phyloP scores from a whole-genome alignment of 2,797 vertebrate species.

The Oreonectes daqikongensis region DNA sequence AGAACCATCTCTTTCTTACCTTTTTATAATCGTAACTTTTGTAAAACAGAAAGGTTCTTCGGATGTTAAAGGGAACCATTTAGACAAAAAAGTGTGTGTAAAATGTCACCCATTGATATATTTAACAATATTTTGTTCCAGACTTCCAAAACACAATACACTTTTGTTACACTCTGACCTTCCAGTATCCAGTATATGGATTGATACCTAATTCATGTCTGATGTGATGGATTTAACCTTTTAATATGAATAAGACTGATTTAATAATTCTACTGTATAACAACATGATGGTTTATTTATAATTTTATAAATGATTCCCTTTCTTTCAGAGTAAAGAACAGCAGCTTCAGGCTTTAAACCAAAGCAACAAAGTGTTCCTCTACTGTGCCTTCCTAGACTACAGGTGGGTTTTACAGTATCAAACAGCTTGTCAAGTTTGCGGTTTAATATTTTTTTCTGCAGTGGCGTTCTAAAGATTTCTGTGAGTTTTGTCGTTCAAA shows the following conservation, averaged over 20 bases:
- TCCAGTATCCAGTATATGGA: not conserved
- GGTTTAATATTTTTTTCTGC: not conserved
- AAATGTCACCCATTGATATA: not conserved
- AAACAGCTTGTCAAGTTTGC: not conserved
- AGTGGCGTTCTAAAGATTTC: not conserved
- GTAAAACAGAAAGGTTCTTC: no score
- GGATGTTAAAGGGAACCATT: no score
- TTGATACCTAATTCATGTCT: not conserved
- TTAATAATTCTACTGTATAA: not conserved
- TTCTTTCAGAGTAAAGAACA: slow-evolving; percentile 83
- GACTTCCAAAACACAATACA: not conserved
- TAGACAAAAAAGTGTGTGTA: no score
- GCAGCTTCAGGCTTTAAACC: slow-evolving; percentile 78
- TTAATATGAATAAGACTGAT: not conserved
- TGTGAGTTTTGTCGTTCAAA: not conserved
- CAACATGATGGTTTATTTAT: slow-evolving; percentile 34
- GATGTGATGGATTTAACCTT: not conserved
- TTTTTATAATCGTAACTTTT: no score
- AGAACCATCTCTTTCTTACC: no score
- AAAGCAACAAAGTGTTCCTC: slow-evolving; percentile 84
- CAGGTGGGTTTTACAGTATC: slow-evolving; percentile 78
- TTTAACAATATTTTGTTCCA: not conserved
- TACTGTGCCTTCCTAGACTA: slow-evolving; percentile 96
- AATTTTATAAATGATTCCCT: slow-evolving; percentile 30
- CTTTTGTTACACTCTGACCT: not conserved